phyloP scores from a whole-genome alignment of 2,888 invertebrate genomes.

The Nycteola revayana region DNA sequence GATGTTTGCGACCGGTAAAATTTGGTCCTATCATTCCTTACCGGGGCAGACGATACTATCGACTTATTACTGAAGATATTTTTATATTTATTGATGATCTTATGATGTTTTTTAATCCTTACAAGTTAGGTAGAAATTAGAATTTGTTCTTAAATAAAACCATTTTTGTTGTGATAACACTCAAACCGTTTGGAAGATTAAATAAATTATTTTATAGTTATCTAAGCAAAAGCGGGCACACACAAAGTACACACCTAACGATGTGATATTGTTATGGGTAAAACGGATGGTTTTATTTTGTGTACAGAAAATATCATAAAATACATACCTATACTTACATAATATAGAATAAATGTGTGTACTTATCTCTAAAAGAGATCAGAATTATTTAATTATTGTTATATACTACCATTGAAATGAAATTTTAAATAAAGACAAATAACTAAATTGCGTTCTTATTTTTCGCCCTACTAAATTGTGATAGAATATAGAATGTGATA shows the following conservation, averaged over 20 bases:
- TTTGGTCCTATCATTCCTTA: constrained; percentile 85
- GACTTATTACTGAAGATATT: constrained; percentile 46
- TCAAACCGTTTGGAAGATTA: constrained; percentile 17
- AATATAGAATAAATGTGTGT: constrained; percentile 51
- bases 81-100: constrained; percentile 44
- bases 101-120: constrained; percentile 26
- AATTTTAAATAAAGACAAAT: constrained; percentile 77
- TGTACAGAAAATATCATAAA: constrained; percentile 66
- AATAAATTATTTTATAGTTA: constrained; percentile 34
- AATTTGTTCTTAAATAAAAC: constrained; percentile 3
- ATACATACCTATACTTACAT: constrained; percentile 53
- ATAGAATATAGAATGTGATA: background rate
- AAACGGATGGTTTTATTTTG: constrained; percentile 72
- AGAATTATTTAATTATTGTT: constrained; percentile 74
- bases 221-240: constrained; percentile 67
- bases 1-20: constrained; percentile 80
- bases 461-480: background rate
- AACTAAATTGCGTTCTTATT: constrained; percentile 35
- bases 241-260: constrained; percentile 67
- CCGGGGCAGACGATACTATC: constrained; percentile 65
- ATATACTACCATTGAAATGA: constrained; percentile 71
- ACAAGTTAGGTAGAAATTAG: constrained; percentile 9
- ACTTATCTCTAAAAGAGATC: constrained; percentile 70
- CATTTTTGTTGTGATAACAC: constrained; percentile 20
- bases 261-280: constrained; percentile 78